Base-by-base conservation (phyloP, 2,888 invertebrate species). In the Acrocyrtus sp. region DNA sequence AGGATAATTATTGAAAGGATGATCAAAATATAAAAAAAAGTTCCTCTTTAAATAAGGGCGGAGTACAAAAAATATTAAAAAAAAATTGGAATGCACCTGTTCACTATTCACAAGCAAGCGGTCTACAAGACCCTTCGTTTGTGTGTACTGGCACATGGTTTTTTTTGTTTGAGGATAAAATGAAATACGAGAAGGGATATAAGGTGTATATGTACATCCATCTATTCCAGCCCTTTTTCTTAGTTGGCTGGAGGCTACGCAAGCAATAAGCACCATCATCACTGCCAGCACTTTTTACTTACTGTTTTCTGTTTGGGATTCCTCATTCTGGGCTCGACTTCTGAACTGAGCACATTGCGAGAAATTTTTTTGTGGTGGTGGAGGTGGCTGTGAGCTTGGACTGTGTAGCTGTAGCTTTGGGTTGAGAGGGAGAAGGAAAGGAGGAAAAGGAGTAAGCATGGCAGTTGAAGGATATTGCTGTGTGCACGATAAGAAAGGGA, bases 241-340 rank as follows among this genome's bases (percentile, higher is more conserved):
- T 67, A 19, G 17, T 4, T 51, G 50, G 17, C 66, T 26, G 50
- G 67, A 62, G 70, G 72, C 76, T 65, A 77, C 43, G 34, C 34
- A 69, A 70, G 74, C 76, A 75, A 72, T 66, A 74, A 78, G 74
- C 78, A 78, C 54, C 76, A 73, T n/a, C 73, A 69, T 58, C 68
- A 76, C 78, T 75, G 69, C 72, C 47, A 76, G 78, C 78, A 78
- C 75, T 76, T 76, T 78, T n/a, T 75, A 65, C 76, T 58, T 67
- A 58, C 72, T 34, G 53, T 61, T 62, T 62, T 39, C 51, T 50
- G 56, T 47, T 68, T 39, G 53, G 69, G 66, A 74, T 62, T 69
- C 61, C 50, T 76, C 74, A 76, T 75, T 78, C 74, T 61, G 50
- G 43, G 72, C 69, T 58, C 62, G 72, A 75, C 73, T 65, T 72